Evolutionary conservation across 2,888 invertebrate genomes (phyloP).

Genomic region (Leptopterna dolabrata): DNA sequence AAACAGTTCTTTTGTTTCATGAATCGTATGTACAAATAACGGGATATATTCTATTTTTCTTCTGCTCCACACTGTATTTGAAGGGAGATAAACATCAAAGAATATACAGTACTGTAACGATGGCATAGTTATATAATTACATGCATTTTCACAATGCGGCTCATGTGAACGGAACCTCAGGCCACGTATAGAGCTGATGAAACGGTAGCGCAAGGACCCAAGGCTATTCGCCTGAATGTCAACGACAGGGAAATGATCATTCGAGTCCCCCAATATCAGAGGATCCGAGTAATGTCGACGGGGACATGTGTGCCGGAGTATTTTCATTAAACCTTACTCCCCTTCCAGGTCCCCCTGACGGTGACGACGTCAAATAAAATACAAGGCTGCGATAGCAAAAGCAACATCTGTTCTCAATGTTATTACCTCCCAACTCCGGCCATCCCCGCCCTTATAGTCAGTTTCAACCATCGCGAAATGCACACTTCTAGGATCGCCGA

Average conservation of each 20-base stretch:
- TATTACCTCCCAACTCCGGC: slow-evolving; percentile 28
- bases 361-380: slow-evolving; percentile 36
- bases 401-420: slow-evolving; percentile 30
- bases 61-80: no score
- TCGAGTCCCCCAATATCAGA: background rate
- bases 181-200: background rate
- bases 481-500: background rate
- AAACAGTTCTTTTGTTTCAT: no score
- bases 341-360: background rate
- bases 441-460: background rate
- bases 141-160: no score
- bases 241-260: background rate
- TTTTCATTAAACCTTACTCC: slow-evolving; percentile 29
- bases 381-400: slow-evolving; percentile 18
- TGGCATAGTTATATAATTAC: no score
- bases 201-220: background rate
- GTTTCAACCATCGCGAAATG: background rate
- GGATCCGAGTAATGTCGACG: background rate
- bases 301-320: background rate
- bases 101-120: no score
- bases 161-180: background rate
- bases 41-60: no score
- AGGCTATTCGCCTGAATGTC: background rate
- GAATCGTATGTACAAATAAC: no score
- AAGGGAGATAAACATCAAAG: no score